Conservation (phyloP, 2,113 vertebrate genomes). For the Lethenteron camtschaticum region DNA sequence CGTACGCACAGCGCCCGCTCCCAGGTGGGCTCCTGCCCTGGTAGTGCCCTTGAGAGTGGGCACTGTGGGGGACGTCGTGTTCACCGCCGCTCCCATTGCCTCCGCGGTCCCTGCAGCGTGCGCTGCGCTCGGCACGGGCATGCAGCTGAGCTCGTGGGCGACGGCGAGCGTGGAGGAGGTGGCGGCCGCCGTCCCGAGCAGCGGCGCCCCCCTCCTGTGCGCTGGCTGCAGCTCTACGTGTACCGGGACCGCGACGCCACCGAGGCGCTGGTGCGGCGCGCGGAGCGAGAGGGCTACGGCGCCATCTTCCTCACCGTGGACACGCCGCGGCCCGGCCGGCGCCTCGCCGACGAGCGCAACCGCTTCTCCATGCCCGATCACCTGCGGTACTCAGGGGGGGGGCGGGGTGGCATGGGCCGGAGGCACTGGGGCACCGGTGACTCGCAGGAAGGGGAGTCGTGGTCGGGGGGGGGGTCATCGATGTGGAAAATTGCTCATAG, state of each 20-base stretch:
- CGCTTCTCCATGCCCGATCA: slow-evolving; percentile 40
- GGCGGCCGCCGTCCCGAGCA: slow-evolving; percentile 24
- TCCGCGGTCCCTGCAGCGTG: slow-evolving; percentile 20
- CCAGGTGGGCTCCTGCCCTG: no score
- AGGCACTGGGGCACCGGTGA: no score
- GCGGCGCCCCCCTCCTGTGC: slow-evolving; percentile 20
- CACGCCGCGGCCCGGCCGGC: slow-evolving; percentile 45
- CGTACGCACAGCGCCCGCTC: no score
- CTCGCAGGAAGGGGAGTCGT: no score
- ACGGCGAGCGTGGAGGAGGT: slow-evolving; percentile 68
- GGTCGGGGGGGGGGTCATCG: no score
- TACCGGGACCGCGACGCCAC: slow-evolving; percentile 44
- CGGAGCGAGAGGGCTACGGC: slow-evolving; percentile 45
- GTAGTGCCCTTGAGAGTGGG: no score
- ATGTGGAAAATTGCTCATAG: no score
- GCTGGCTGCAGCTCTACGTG: slow-evolving; percentile 81
- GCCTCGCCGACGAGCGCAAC: slow-evolving; percentile 48
- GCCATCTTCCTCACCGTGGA: slow-evolving; percentile 65
- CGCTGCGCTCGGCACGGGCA: slow-evolving; percentile 37
- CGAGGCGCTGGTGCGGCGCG: slow-evolving; percentile 39
- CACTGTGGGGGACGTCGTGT: no score
- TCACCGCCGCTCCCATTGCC: no score
- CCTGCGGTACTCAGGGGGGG: slow-evolving; percentile 13
- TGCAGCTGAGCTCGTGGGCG: slow-evolving; percentile 55
- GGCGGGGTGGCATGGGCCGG: no score